These are phyloP conservation scores for Drosophila bunnanda DNA, from an alignment of 2,888 invertebrate species.

Conservation along the genomic window DNA sequence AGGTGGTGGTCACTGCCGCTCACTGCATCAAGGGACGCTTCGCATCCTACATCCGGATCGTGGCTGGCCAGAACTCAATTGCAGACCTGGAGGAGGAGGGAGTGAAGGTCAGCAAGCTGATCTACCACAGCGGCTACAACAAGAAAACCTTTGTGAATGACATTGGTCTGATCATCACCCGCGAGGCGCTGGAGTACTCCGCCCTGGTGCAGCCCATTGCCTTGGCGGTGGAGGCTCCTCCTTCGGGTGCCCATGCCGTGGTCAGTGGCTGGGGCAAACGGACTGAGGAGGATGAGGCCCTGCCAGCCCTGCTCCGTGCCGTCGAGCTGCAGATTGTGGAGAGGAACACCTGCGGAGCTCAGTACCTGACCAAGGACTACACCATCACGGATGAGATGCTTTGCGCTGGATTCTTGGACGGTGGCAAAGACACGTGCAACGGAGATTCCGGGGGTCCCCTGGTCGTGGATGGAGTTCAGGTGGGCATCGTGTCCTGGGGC, in stretches of 20 bases:
- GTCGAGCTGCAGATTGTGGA: conserved; percentile 86
- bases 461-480: conserved; percentile 63
- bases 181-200: conserved; percentile 84
- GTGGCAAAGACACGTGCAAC: conserved; percentile 78
- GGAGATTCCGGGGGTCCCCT: conserved; percentile 83
- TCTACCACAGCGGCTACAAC: conserved; percentile 67
- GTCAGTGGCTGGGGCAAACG: conserved; percentile 82
- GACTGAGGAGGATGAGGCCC: conserved; percentile 61
- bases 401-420: conserved; percentile 74
- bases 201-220: conserved; percentile 84
- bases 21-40: conserved; percentile 76
- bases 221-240: conserved; percentile 64
- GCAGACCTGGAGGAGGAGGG: conserved; percentile 68
- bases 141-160: conserved; percentile 86
- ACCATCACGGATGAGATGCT: conserved; percentile 78
- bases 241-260: conserved; percentile 61
- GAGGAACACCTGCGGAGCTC: conserved; percentile 83
- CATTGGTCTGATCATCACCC: conserved; percentile 86
- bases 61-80: conserved; percentile 73
- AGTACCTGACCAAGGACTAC: conserved; percentile 83
- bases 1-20: conserved; percentile 72
- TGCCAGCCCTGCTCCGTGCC: conserved; percentile 83
- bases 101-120: conserved; percentile 65
- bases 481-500: conserved; percentile 83
- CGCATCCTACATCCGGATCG: conserved; percentile 70